Evolutionary conservation across 2,113 vertebrate species (phyloP).

Genomic region (Percina caprodes): DNA sequence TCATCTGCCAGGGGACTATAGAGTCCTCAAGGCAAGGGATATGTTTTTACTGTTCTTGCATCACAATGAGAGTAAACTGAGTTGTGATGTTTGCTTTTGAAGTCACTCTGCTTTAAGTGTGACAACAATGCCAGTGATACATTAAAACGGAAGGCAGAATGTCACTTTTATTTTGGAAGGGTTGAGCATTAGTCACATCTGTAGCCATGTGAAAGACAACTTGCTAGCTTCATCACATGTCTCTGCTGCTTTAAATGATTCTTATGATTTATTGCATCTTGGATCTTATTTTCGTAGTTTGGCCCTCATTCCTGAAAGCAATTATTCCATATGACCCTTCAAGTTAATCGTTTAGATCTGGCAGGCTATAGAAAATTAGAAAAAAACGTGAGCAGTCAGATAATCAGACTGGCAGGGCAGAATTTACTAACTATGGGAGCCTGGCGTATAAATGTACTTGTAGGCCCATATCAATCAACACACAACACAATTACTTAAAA

Average conservation of each 20-base stretch:
- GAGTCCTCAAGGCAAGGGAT: conserved; percentile 56
- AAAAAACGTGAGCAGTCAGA: not conserved
- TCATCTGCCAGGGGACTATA: conserved; percentile 53
- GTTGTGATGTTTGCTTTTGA: conserved; percentile 47
- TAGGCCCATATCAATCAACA: not conserved
- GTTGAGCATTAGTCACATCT: conserved; percentile 32
- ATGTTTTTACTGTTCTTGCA: conserved; percentile 36
- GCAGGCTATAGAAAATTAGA: not conserved
- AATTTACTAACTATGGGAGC: not conserved
- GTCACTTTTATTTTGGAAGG: conserved; percentile 12
- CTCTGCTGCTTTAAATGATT: not conserved
- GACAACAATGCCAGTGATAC: conserved; percentile 4
- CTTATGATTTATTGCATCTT: conserved; percentile 14
- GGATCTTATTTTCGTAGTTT: not conserved
- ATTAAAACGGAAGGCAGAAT: not conserved
- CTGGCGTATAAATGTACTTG: not conserved
- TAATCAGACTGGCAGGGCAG: not conserved
- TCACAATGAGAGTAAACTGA: conserved; percentile 64
- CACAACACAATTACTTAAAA: too few relatives aligned
- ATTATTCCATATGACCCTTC: not conserved
- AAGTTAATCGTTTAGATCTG: conserved; percentile 1
- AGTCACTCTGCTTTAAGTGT: conserved; percentile 20
- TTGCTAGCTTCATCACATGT: conserved; percentile 15
- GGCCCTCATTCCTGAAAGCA: conserved; percentile 12
- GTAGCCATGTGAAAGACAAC: conserved; percentile 13